phyloP scores from a whole-genome alignment of 2,113 vertebrate species.

The Triplophysa siluroides region DNA sequence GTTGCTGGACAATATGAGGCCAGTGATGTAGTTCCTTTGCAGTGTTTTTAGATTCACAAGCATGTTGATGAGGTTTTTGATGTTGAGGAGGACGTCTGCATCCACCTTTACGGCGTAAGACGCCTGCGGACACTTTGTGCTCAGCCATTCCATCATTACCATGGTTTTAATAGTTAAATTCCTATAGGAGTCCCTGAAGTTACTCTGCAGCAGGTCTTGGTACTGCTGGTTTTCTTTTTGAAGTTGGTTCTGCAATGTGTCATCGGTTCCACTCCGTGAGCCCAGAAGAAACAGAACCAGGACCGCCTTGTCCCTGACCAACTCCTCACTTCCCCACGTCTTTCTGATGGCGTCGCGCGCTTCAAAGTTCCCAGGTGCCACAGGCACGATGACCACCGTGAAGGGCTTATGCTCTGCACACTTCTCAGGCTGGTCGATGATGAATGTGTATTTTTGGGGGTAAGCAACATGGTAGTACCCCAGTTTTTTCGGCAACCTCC shows the following conservation, averaged over 20 bases:
- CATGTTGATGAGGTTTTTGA: constrained; percentile 82
- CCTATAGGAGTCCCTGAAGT: constrained; percentile 70
- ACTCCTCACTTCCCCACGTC: constrained; percentile 68
- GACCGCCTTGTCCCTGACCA: constrained; percentile 59
- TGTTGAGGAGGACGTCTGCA: constrained; percentile 85
- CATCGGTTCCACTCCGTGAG: neutral
- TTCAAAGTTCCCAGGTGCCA: constrained; percentile 33
- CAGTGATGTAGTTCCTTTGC: constrained; percentile 83
- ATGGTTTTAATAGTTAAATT: constrained; percentile 80
- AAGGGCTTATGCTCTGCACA: constrained; percentile 62
- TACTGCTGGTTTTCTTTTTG: constrained; percentile 63
- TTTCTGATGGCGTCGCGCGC: constrained; percentile 62
- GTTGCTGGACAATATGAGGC: constrained; percentile 86
- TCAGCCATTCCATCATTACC: constrained; percentile 79
- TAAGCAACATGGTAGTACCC: constrained; percentile 60
- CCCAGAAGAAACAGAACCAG: constrained; percentile 60
- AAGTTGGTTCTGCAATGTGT: constrained; percentile 47
- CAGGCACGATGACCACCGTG: constrained; percentile 69
- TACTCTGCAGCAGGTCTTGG: constrained; percentile 75
- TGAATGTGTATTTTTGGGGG: constrained; percentile 66
- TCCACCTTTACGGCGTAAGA: constrained; percentile 86
- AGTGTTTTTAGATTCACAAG: constrained; percentile 76
- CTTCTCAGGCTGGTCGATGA: constrained; percentile 63
- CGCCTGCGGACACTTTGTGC: constrained; percentile 61
- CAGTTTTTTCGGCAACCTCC: neutral